Percentiles rank a stretch among this genome's conserved stretches.
Evolutionary conservation across 2,113 vertebrate species (phyloP).

Genomic region (Chaenogobius annularis): DNA sequence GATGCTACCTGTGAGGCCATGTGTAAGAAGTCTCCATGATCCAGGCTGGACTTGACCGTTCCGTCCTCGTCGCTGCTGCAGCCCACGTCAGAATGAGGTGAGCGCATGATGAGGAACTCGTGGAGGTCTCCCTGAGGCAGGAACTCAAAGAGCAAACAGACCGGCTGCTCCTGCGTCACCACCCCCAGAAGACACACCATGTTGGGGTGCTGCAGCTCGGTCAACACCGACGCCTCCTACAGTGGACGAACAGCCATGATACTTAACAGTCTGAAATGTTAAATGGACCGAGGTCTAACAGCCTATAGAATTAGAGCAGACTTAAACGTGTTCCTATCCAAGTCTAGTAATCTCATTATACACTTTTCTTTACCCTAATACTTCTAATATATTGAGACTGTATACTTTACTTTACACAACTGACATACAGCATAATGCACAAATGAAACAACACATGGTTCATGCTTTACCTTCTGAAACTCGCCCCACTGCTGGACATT

Average conservation of each 20-base stretch:
- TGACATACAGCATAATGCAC: background rate
- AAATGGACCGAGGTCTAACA: too few relatives aligned
- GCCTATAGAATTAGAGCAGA: too few relatives aligned
- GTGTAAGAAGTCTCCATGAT: conserved; percentile 94
- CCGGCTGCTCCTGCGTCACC: conserved; percentile 94
- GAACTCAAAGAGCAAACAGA: conserved; percentile 96
- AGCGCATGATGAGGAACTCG: conserved; percentile 98
- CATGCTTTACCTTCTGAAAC: conserved; percentile 83
- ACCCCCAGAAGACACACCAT: conserved; percentile 93
- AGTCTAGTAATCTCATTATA: background rate
- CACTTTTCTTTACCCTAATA: too few relatives aligned
- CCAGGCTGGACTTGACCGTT: conserved; percentile 93
- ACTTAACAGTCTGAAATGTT: background rate
- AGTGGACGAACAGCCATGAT: background rate
- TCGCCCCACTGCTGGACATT: conserved; percentile 91
- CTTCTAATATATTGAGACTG: too few relatives aligned
- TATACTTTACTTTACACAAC: background rate
- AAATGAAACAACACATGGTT: background rate
- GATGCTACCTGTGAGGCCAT: conserved; percentile 83
- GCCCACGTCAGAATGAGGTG: conserved; percentile 93
- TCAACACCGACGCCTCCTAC: conserved; percentile 85
- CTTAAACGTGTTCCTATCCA: background rate
- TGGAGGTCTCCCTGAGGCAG: conserved; percentile 94
- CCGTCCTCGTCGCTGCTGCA: conserved; percentile 98
- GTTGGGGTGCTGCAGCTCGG: conserved; percentile 93